phyloP scores from a whole-genome alignment of 1,140 invertebrate species.

The Caerostris extrusa region DNA sequence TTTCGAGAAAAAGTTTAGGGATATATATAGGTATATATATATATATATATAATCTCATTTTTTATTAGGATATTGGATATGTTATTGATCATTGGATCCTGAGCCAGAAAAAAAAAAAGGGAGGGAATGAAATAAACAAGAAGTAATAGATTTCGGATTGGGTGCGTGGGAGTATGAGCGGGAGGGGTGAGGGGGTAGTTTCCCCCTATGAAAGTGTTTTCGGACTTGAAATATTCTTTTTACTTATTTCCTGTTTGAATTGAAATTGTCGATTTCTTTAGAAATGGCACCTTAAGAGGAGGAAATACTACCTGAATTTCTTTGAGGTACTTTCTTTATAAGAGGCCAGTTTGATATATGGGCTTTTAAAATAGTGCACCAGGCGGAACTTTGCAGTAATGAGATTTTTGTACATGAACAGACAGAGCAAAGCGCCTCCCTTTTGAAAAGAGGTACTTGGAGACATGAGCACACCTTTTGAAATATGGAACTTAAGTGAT shows the following conservation, averaged over 20 bases:
- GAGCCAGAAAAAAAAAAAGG: neutral
- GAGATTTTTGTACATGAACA: constrained; percentile 6
- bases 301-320: neutral
- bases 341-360: neutral
- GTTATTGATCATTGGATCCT: constrained; percentile 45
- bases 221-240: neutral
- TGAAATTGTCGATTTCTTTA: constrained; percentile 1
- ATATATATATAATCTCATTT: constrained; percentile 7
- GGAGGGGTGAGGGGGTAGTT: neutral
- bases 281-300: constrained; percentile 4
- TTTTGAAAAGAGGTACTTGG: neutral
- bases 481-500: neutral
- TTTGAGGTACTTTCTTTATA: constrained; percentile 18
- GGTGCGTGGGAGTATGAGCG: neutral
- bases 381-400: neutral
- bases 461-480: neutral
- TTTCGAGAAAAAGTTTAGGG: constrained; percentile 23
- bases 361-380: constrained; percentile 15
- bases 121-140: neutral
- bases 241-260: neutral
- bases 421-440: neutral
- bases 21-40: neutral
- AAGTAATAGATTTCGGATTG: constrained; percentile 23
- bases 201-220: constrained; percentile 31
- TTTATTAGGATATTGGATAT: constrained; percentile 62